phyloP scores from a whole-genome alignment of 2,888 invertebrate genomes.

The Zaprionus obscuricornis region DNA sequence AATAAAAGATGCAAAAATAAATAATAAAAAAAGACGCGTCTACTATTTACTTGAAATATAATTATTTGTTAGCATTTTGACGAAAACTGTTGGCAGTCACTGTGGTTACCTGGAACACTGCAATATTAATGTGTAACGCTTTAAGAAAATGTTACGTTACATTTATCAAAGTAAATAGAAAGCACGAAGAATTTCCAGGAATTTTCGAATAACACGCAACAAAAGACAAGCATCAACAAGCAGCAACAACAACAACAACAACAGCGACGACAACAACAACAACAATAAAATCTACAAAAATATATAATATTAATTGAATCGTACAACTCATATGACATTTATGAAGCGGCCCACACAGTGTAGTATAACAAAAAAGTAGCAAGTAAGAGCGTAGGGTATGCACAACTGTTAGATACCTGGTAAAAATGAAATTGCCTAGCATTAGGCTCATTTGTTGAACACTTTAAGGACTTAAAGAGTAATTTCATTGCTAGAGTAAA shows the following conservation, averaged over 20 bases:
- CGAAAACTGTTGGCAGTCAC: too few relatives aligned
- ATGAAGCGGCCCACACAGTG: constrained; percentile 50
- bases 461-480: too few relatives aligned
- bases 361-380: constrained; percentile 19
- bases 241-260: not conserved
- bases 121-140: constrained; percentile 60
- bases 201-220: constrained; percentile 34
- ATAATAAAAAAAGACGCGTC: too few relatives aligned
- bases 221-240: constrained; percentile 2
- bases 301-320: constrained; percentile 73
- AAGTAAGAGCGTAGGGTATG: too few relatives aligned
- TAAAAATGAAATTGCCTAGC: too few relatives aligned
- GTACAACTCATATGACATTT: constrained; percentile 72
- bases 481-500: too few relatives aligned
- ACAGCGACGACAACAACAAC: constrained; percentile 23
- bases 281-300: constrained; percentile 20
- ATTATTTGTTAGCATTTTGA: too few relatives aligned
- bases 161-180: constrained; percentile 54
- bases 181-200: constrained; percentile 61
- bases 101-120: constrained; percentile 17
- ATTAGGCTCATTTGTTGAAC: too few relatives aligned
- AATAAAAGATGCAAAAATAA: too few relatives aligned
- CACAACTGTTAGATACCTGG: too few relatives aligned
- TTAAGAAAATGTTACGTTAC: constrained; percentile 55
- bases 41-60: too few relatives aligned